Base-by-base conservation (phyloP, 2,113 vertebrate genomes). In the Puma concolor region DNA sequence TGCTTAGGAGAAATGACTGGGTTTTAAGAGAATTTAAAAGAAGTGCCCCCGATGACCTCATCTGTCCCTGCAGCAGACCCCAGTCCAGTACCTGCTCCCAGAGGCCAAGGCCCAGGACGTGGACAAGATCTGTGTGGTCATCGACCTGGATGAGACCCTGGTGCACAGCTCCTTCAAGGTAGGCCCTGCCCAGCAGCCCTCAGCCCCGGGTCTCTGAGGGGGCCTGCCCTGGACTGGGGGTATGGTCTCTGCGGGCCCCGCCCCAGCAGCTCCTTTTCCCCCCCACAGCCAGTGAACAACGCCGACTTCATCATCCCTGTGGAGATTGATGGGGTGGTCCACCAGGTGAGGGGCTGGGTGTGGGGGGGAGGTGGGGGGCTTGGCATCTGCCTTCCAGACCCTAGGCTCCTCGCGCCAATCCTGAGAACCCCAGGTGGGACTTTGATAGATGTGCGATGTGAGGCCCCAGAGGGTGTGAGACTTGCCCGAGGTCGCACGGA, bases 291-390 rank as follows among this genome's bases (percentile, higher is more conserved):
- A 12, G 99, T 99, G 98, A 99, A 99, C 99, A 99, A 99, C 79
- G 99, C 99, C 4, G 99, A 99, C 98, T 99, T 99, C 99, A 99
- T 99, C 99, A 99, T 99, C 99, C 99, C 99, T 69, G 99, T 99
- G 98, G 99, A 99, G 98, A 99, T 99, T 60, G 99, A 99, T 98
- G 99, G 99, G 97, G 99, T 99, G 31, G 98, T 99, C 98, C 99
- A 99, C 97, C 99, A 99, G 99, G 99, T 99, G 98, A 97, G 98
- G 82, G 88, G 74, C 36, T 5, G 52, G 76, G 57, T 8, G 19
- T 27, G 25, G 19, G 84, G 77, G 64, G 85, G 71, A 31, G n/a
- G 60, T 1, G 3, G 27, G 31, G 69, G 95, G 94, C 16, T 85
- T 72, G 91, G 50, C n/a, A 8, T 29, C 31, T 83, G 69, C 25